Conservation (phyloP, 1,140 invertebrate genomes). For the Galleria mellonella region DNA sequence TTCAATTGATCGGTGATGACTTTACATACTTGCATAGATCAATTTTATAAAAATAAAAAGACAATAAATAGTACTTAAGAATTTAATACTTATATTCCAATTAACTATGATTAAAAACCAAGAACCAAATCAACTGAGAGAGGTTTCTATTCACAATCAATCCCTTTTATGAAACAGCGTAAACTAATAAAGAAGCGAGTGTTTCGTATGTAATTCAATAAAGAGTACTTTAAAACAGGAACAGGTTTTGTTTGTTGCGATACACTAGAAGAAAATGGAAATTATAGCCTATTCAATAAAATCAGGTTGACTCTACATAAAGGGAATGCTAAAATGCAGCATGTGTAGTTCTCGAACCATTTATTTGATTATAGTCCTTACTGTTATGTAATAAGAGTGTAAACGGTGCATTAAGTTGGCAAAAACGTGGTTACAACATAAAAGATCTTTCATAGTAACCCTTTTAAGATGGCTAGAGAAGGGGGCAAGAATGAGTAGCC, state of each 20-base stretch:
- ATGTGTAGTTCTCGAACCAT: too few relatives aligned
- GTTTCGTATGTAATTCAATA: conserved; percentile 21
- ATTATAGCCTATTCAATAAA: conserved; percentile 30
- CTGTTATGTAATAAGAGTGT: too few relatives aligned
- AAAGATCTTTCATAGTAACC: conserved; percentile 13
- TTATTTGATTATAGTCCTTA: too few relatives aligned
- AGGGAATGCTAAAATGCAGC: neutral
- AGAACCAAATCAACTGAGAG: too few relatives aligned
- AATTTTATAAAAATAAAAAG: too few relatives aligned
- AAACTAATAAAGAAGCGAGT: conserved; percentile 11
- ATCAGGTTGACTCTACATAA: conserved; percentile 12
- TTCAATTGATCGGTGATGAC: too few relatives aligned
- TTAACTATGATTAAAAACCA: too few relatives aligned
- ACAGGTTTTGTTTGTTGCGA: conserved; percentile 25
- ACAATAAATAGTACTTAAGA: too few relatives aligned
- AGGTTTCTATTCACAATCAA: neutral
- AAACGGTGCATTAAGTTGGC: too few relatives aligned
- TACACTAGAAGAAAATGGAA: conserved; percentile 19
- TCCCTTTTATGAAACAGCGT: conserved; percentile 5
- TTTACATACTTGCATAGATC: too few relatives aligned
- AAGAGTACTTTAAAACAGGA: conserved; percentile 15
- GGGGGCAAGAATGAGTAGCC: conserved; percentile 22
- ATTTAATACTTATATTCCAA: too few relatives aligned
- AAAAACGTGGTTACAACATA: neutral
- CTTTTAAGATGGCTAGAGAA: conserved; percentile 7